Percentiles rank a stretch among this genome's conserved stretches.
phyloP scores from a whole-genome alignment of 2,797 vertebrate genomes.

The Anas bahamensis region DNA sequence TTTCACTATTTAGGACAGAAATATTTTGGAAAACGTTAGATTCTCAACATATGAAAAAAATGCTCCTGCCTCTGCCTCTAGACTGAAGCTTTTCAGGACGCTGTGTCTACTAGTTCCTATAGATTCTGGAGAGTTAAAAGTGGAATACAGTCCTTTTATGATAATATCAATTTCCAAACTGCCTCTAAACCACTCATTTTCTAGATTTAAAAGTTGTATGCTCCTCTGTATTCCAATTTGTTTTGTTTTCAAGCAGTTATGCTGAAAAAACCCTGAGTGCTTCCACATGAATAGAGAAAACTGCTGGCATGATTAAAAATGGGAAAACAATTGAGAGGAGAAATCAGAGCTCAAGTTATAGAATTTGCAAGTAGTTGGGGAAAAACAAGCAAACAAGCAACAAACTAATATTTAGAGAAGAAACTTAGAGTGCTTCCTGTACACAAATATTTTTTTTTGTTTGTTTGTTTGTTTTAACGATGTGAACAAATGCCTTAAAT shows the following conservation, averaged over 20 bases:
- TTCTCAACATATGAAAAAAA: neutral
- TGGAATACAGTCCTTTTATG: neutral
- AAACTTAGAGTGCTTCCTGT: neutral
- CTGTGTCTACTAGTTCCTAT: neutral
- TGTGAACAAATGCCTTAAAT: neutral
- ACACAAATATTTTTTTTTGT: neutral
- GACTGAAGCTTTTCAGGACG: neutral
- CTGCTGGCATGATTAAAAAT: conserved; percentile 7
- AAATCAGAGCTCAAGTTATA: conserved; percentile 21
- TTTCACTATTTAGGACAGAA: neutral
- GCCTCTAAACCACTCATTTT: conserved; percentile 8
- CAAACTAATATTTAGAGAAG: neutral
- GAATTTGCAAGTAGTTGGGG: neutral
- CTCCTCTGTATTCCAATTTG: neutral
- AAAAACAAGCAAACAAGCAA: neutral
- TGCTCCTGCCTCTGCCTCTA: neutral
- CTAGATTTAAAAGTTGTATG: neutral
- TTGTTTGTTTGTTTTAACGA: neutral
- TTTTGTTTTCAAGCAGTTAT: conserved; percentile 15
- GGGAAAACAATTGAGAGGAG: conserved; percentile 11
- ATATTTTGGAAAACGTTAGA: neutral
- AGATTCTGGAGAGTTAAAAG: neutral
- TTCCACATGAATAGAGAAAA: conserved; percentile 6
- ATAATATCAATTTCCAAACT: neutral
- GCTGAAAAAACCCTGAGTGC: neutral